Evolutionary conservation across 1,140 invertebrate genomes (phyloP), one percentile per base, ranked within the genome.

Genomic region (Neodiprion lecontei): DNA sequence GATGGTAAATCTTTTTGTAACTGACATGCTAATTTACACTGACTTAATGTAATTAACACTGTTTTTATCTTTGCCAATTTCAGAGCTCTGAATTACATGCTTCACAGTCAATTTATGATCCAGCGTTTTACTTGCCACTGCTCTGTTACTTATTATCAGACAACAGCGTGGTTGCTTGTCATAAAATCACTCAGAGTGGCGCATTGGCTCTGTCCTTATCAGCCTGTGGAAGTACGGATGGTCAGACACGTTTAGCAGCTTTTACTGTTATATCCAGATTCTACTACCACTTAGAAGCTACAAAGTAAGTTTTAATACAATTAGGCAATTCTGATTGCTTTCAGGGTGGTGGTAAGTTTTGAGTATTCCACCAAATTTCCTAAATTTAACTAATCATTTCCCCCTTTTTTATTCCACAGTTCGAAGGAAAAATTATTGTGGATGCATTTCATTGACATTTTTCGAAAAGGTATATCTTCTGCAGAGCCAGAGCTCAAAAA

Each of bases 81-180:
- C 53, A 61, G 53, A 61, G 53, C 53, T 14, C 8, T 17, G 53
- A 61, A 61, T 61, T 69, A 69, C 14, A 69, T 7, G 7, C 23
- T 14, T 12, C 17, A 23, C 21, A 69, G 17, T 23, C 14, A 9
- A 84, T 93, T 48, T 95, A 95, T 78, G 94, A 95, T 84, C 92
- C 94, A 1, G 88, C 91, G 68, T 96, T 95, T 83, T 86, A 94
- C 74, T 88, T 95, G 70, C 92, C 94, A 7, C 82, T 95, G 21
- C 88, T 95, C 73, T 91, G 89, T 77, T 89, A 91, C 75, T 83
- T 95, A 17, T 80, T 95, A 65, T 86, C 88, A 11, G 92, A 93
- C 7, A 91, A 92, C 76, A 92, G 92, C 66, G 86, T 91, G 7
- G 90, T 95, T 11, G 89, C 91, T 0, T 92, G 91, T 79, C 90